Percentiles rank a stretch among this genome's conserved stretches.
These are phyloP conservation scores for Rallus limicola DNA, from an alignment of 2,113 vertebrate genomes.

Conservation along the genomic window DNA sequence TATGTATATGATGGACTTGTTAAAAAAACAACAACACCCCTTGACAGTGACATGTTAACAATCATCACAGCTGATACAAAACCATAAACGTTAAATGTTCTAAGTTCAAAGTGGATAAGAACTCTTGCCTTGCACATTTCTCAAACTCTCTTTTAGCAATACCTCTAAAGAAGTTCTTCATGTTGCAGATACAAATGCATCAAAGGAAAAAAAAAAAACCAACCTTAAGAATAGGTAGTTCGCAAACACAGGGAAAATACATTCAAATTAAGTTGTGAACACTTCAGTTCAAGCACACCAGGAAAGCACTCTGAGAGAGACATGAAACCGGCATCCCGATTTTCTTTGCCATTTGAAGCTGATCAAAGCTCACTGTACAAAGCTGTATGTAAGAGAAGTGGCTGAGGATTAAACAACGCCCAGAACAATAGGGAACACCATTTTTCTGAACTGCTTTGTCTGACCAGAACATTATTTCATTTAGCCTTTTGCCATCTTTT, in stretches of 20 bases:
- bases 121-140: not conserved
- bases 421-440: conserved; percentile 6
- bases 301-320: not conserved
- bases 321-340: not conserved
- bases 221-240: not conserved
- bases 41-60: not conserved
- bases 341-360: not conserved
- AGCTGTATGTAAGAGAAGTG: not conserved
- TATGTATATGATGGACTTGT: not conserved
- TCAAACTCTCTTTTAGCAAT: not conserved
- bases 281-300: not conserved
- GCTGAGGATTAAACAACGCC: not conserved
- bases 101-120: not conserved
- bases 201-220: not conserved
- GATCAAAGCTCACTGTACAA: not conserved
- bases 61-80: not conserved
- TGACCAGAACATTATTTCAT: not conserved
- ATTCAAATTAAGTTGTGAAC: not conserved
- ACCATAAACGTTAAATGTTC: not conserved
- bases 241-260: not conserved
- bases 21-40: not conserved
- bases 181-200: not conserved
- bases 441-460: not conserved
- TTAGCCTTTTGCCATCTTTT: not conserved
- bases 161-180: not conserved